Evolutionary conservation across 2,888 invertebrate genomes (phyloP), one percentile per base, ranked within the genome.

Genomic region (Fabriciana adippe): DNA sequence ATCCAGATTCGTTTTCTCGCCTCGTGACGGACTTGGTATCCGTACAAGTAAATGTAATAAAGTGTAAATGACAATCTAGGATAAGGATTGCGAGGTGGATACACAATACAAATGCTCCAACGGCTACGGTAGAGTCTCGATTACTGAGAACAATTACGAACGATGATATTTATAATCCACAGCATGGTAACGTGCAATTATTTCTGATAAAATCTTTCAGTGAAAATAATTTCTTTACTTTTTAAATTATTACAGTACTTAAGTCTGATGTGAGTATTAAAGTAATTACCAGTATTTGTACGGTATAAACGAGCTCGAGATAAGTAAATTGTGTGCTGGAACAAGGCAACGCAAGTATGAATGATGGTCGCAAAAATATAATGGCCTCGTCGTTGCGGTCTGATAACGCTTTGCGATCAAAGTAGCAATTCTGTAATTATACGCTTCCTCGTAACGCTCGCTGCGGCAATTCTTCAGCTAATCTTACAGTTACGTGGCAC

Each of bases 351-450:
- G 73, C 75, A 71, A 68, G 66, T 76, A 79, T 79, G 79, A 81
- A 79, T 81, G 79, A 82, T 79, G 80, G 80, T 82, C 82, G 83
- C 84, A 78, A 82, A 81, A 82, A 82, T 79, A 80, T 82, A 85
- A 83, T 84, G 82, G 83, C 78, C 83, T 79, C 79, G 84, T 81
- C 84, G 57, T 57, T 57, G 78, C 82, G 85, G 78, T 81, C 89
- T 87, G 88, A 87, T 86, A 85, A 85, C 77, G 76, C 78, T 76
- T 76, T 74, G 76, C 79, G 81, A 78, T 78, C 78, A 74, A 80
- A 82, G 79, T 74, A 78, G 79, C 79, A 73, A 77, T 76, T 77
- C 79, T 68, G 79, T 85, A 84, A 85, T 87, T 79, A 81, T 77
- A 74, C 75, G 73, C 80, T 85, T 84, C 86, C 82, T 82, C 79